Base-by-base conservation (phyloP, 2,888 invertebrate genomes). In the Steromphala cineraria region DNA sequence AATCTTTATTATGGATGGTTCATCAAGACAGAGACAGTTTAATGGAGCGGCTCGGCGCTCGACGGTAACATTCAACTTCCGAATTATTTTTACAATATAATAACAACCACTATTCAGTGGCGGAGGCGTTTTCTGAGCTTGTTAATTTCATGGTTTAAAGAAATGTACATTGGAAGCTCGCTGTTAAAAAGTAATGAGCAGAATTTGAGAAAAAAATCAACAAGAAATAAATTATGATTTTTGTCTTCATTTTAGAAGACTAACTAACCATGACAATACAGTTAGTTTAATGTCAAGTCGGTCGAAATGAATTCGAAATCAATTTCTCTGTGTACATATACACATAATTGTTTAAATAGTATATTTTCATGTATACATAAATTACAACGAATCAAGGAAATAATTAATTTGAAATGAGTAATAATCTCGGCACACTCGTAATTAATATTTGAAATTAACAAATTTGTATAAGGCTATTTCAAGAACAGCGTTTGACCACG, bases 191-290 rank as follows among this genome's bases (percentile, higher is more conserved):
- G 71, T 40, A 71, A 40, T 36, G 71, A 71, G 36, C 71, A 40
- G 71, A 40, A 71, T 40, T 40, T 36, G 19, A 36, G 71, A 71
- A 71, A 24, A 71, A 36, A 71, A 36, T 71, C 71, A 71, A 71
- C 71, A 71, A 71, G 71, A 71, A 71, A 71, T 71, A 71, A 36
- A 71, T 71, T 31, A 71, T 71, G 15, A 71, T 71, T 71, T 67
- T 71, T 40, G 40, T 71, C 71, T 71, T 36, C 71, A 17, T 71
- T 71, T 4, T 8, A 4, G 71, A 71, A 71, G 71, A 71, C 19
- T 24, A 24, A 56, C 46, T 46, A 46, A 4, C 46, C 46, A 13
- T 46, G 7, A 46, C 13, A 46, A 46, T 46, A 46, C 46, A 46
- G 46, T 10, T 46, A 46, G 46, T 46, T 46, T 46, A 13, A 46